A percentile compares a stretch with the other conserved stretches of the same genome.
These are phyloP conservation scores for Thereva unica DNA, from an alignment of 2,888 invertebrate genomes.

Conservation along the genomic window DNA sequence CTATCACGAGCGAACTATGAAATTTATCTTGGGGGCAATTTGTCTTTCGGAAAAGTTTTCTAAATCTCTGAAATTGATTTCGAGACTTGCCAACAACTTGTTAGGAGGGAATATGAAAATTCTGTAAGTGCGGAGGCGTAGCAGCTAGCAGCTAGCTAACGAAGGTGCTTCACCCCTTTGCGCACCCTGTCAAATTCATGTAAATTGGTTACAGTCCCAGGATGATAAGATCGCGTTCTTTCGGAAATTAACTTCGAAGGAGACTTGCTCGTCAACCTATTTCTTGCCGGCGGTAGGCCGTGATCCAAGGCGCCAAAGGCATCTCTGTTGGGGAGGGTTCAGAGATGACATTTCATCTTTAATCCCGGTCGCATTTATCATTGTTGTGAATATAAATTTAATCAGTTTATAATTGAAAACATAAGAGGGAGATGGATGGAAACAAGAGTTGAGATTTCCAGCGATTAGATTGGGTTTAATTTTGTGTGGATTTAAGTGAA, in stretches of 20 bases:
- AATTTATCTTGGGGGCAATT: slow-evolving; percentile 34
- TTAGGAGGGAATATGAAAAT: slow-evolving; percentile 2
- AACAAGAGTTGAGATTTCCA: too few relatives aligned
- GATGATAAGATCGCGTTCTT: slow-evolving; percentile 21
- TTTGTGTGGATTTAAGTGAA: too few relatives aligned
- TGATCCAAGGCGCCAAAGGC: neutral
- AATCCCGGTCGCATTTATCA: too few relatives aligned
- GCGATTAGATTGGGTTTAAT: too few relatives aligned
- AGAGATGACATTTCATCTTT: too few relatives aligned
- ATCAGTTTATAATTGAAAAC: too few relatives aligned
- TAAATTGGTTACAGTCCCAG: slow-evolving; percentile 16
- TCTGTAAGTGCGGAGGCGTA: neutral
- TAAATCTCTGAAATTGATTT: slow-evolving; percentile 33
- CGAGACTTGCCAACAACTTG: slow-evolving; percentile 34
- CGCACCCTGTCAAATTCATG: slow-evolving; percentile 27
- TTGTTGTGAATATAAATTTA: too few relatives aligned
- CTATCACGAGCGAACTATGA: slow-evolving; percentile 27
- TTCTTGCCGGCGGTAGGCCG: slow-evolving; percentile 10
- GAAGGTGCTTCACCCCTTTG: slow-evolving; percentile 11
- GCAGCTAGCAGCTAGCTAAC: slow-evolving; percentile 5
- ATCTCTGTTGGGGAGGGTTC: neutral
- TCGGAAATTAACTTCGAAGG: slow-evolving; percentile 35
- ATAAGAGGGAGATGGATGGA: too few relatives aligned
- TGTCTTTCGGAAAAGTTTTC: slow-evolving; percentile 33
- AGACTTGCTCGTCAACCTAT: slow-evolving; percentile 18